These are phyloP conservation scores for Anguilla marmorata DNA, from an alignment of 2,797 vertebrate species.

Conservation along the genomic window DNA sequence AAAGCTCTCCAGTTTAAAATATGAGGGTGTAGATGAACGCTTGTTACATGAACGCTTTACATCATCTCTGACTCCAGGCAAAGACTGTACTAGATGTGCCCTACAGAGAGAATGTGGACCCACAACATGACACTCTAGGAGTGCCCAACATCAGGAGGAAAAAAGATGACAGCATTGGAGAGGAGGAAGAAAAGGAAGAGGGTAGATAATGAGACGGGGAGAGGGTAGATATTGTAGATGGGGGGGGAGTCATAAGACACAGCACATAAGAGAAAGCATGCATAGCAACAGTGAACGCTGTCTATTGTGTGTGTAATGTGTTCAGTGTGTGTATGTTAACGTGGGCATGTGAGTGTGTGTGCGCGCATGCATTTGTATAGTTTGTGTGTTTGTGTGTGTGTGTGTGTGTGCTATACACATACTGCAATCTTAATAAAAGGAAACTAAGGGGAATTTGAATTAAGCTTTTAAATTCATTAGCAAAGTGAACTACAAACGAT, in stretches of 20 bases:
- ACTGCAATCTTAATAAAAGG: not conserved
- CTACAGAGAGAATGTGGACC: not conserved
- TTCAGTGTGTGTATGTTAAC: not conserved
- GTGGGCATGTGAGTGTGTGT: not conserved
- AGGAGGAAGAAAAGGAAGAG: not conserved
- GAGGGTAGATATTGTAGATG: not conserved
- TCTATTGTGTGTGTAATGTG: not conserved
- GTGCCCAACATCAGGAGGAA: not conserved
- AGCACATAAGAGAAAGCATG: not conserved
- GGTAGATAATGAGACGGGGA: not conserved
- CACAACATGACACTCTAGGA: not conserved
- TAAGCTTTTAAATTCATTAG: not conserved
- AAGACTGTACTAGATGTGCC: not conserved
- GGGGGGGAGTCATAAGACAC: not conserved
- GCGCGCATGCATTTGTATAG: not conserved
- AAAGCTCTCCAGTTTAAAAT: not conserved
- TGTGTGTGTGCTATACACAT: not conserved
- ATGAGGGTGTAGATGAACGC: not conserved
- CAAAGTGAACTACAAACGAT: conserved; percentile 4
- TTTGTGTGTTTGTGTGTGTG: not conserved
- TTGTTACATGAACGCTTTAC: not conserved
- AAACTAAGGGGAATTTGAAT: not conserved
- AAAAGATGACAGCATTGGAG: not conserved
- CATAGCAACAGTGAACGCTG: not conserved
- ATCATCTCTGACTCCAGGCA: not conserved